Evolutionary conservation across 2,797 vertebrate species (phyloP).

Genomic region (Erpetoichthys calabaricus): DNA sequence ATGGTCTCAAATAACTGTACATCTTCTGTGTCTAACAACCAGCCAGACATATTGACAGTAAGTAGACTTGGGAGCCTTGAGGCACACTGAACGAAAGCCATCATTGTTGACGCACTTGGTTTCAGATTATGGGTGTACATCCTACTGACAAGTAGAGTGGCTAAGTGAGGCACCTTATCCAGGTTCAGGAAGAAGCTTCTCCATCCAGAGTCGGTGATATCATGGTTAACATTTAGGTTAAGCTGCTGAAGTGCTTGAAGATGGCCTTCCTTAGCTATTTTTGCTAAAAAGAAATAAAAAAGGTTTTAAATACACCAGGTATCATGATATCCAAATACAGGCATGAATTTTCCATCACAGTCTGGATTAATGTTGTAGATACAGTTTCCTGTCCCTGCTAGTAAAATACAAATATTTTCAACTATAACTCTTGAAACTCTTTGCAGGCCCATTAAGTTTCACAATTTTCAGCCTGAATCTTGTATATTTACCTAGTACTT

Average conservation of each 20-base stretch:
- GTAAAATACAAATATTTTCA: too few species aligned
- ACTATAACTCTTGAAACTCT: too few species aligned
- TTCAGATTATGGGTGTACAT: slow-evolving; percentile 11
- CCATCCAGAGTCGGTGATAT: slow-evolving; percentile 21
- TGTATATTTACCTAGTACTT: too few species aligned
- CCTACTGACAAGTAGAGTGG: background rate
- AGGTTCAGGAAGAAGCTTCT: slow-evolving; percentile 25
- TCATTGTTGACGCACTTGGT: slow-evolving; percentile 11
- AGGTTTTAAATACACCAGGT: too few species aligned
- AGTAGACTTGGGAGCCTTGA: slow-evolving; percentile 12
- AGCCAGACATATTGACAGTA: slow-evolving; percentile 7
- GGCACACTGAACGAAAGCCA: slow-evolving; percentile 14
- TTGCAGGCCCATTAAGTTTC: too few species aligned
- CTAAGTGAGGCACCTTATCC: slow-evolving; percentile 16
- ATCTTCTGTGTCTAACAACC: slow-evolving; percentile 26
- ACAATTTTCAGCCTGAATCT: too few species aligned
- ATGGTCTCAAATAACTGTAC: slow-evolving; percentile 12
- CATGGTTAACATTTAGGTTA: slow-evolving; percentile 14
- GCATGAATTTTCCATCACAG: too few species aligned
- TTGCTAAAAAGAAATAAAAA: slow-evolving; percentile 18
- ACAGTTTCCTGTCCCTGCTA: too few species aligned
- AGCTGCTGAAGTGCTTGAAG: slow-evolving; percentile 24
- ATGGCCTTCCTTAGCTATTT: slow-evolving; percentile 12
- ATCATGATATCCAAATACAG: too few species aligned
- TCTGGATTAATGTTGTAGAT: too few species aligned